Evolutionary conservation across 2,113 vertebrate species (phyloP).

Genomic region (Nymphicus hollandicus): DNA sequence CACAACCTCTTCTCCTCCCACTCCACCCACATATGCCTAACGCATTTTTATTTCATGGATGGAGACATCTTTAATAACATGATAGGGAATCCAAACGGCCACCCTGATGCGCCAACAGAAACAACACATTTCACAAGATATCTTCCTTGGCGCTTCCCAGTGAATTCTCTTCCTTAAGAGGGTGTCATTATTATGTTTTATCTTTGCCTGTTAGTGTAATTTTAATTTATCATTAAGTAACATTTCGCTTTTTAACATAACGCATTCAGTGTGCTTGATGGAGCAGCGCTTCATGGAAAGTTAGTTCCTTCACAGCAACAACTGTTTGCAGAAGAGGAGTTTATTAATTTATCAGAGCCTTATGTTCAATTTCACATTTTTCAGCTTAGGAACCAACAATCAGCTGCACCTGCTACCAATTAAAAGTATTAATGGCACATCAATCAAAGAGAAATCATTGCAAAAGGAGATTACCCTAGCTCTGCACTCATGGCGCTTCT

Average conservation of each 20-base stretch:
- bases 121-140: conserved; percentile 72
- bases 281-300: conserved; percentile 76
- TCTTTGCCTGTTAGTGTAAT: conserved; percentile 73
- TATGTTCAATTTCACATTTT: conserved; percentile 85
- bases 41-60: conserved; percentile 70
- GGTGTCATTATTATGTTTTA: conserved; percentile 72
- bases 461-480: conserved; percentile 73
- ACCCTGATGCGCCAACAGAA: conserved; percentile 62
- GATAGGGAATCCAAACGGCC: conserved; percentile 68
- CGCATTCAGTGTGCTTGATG: conserved; percentile 80
- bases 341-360: conserved; percentile 88
- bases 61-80: conserved; percentile 68
- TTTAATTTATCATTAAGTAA: conserved; percentile 83
- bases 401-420: conserved; percentile 87
- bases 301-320: conserved; percentile 79
- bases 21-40: neutral
- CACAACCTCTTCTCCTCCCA: conserved; percentile 7
- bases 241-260: conserved; percentile 82
- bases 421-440: conserved; percentile 84
- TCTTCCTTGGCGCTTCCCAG: conserved; percentile 64
- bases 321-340: conserved; percentile 82
- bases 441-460: conserved; percentile 80
- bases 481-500: conserved; percentile 70
- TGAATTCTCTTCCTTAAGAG: conserved; percentile 74
- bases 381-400: conserved; percentile 80